phyloP scores from a whole-genome alignment of 2,888 invertebrate genomes.

The Cryptophagus acutangulus region DNA sequence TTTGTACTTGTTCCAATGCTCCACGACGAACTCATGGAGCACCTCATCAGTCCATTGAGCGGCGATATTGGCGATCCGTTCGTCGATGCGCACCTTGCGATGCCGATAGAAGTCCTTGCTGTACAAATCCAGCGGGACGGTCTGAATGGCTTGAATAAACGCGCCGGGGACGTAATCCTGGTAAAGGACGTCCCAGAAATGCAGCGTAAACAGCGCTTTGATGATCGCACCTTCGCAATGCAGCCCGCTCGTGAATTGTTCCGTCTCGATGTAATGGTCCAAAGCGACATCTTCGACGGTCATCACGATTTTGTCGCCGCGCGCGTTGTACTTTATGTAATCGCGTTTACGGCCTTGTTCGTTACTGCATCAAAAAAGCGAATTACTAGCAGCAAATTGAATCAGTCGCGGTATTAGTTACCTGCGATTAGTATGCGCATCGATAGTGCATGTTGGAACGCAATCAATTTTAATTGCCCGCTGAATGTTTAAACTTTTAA shows the following conservation, averaged over 20 bases:
- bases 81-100: slow-evolving; percentile 57
- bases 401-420: slow-evolving; percentile 14
- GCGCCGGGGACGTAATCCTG: slow-evolving; percentile 48
- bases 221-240: slow-evolving; percentile 42
- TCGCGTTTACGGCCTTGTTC: slow-evolving; percentile 36
- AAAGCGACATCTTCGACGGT: slow-evolving; percentile 56
- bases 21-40: slow-evolving; percentile 33
- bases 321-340: slow-evolving; percentile 33
- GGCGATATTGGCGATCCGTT: slow-evolving; percentile 48
- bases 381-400: not conserved
- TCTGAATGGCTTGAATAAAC: slow-evolving; percentile 63
- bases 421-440: slow-evolving; percentile 25
- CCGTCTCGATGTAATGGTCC: slow-evolving; percentile 46
- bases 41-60: slow-evolving; percentile 44
- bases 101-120: slow-evolving; percentile 62
- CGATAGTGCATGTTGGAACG: slow-evolving; percentile 26
- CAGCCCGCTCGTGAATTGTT: slow-evolving; percentile 44
- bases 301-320: slow-evolving; percentile 44
- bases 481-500: too few species aligned
- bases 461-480: too few species aligned
- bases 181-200: slow-evolving; percentile 80
- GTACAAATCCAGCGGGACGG: slow-evolving; percentile 68
- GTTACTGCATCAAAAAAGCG: slow-evolving; percentile 25
- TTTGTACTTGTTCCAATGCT: slow-evolving; percentile 50
- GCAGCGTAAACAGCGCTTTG: slow-evolving; percentile 33